phyloP scores from a whole-genome alignment of 2,797 vertebrate species.

The Sebastes melanostomus region DNA sequence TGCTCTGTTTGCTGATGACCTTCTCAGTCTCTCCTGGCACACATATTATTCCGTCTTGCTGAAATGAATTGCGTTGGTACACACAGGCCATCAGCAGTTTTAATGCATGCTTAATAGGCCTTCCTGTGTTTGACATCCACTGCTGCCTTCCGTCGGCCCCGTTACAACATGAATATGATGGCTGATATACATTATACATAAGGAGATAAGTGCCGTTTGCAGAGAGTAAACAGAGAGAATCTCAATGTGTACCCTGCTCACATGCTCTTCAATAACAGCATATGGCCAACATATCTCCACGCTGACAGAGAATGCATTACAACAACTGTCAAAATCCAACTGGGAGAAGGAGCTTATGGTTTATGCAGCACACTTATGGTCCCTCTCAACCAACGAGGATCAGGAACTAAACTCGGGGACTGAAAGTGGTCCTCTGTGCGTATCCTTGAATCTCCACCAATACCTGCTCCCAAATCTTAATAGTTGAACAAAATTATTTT shows the following conservation, averaged over 20 bases:
- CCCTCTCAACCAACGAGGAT: not conserved
- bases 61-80: slow-evolving; percentile 44
- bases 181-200: slow-evolving; percentile 28
- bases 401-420: not conserved
- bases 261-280: not conserved
- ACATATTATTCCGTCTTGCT: slow-evolving; percentile 39
- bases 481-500: no score
- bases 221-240: not conserved
- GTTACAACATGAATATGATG: slow-evolving; percentile 7
- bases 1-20: slow-evolving; percentile 52
- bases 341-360: not conserved
- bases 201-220: slow-evolving; percentile 28
- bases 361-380: not conserved
- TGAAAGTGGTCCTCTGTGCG: not conserved
- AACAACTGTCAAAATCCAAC: not conserved
- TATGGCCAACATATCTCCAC: not conserved
- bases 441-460: not conserved
- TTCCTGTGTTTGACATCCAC: slow-evolving; percentile 21
- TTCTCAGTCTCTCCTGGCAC: slow-evolving; percentile 48
- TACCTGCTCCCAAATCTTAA: no score
- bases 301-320: not conserved
- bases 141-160: slow-evolving; percentile 1
- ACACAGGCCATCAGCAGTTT: slow-evolving; percentile 28
- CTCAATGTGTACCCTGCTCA: slow-evolving; percentile 35
- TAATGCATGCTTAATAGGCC: slow-evolving; percentile 59